Conservation (phyloP, 2,113 vertebrate species). For the Eulemur rufifrons region DNA sequence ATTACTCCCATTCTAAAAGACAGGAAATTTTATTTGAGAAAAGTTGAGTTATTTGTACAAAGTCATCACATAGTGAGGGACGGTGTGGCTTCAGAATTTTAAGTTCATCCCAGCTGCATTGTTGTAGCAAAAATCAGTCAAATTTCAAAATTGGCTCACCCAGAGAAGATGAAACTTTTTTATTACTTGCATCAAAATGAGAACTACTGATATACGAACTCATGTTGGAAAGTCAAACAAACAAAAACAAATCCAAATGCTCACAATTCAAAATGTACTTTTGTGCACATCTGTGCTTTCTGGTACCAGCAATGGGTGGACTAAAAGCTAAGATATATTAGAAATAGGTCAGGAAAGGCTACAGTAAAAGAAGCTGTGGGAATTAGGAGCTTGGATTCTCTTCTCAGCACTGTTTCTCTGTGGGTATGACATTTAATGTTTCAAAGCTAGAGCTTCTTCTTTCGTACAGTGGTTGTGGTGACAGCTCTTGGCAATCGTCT, state of each 20-base stretch:
- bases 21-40: neutral
- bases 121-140: conserved; percentile 37
- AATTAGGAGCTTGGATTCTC: neutral
- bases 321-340: neutral
- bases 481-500: conserved; percentile 9
- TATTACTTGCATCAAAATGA: conserved; percentile 45
- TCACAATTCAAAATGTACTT: conserved; percentile 46
- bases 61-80: neutral
- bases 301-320: neutral
- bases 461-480: neutral
- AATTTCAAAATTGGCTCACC: conserved; percentile 31
- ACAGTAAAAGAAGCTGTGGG: neutral
- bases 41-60: neutral
- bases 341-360: neutral
- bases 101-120: neutral
- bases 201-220: conserved; percentile 36
- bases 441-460: neutral
- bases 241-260: conserved; percentile 48
- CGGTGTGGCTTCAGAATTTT: neutral
- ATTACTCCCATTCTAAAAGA: neutral
- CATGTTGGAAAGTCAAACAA: conserved; percentile 42
- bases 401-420: neutral
- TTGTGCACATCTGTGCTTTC: conserved; percentile 45
- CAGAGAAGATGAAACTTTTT: conserved; percentile 22
- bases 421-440: neutral